Percentiles rank a stretch among this genome's conserved stretches.
Conservation (phyloP, 2,888 invertebrate species). For the Nowickia ferox region DNA sequence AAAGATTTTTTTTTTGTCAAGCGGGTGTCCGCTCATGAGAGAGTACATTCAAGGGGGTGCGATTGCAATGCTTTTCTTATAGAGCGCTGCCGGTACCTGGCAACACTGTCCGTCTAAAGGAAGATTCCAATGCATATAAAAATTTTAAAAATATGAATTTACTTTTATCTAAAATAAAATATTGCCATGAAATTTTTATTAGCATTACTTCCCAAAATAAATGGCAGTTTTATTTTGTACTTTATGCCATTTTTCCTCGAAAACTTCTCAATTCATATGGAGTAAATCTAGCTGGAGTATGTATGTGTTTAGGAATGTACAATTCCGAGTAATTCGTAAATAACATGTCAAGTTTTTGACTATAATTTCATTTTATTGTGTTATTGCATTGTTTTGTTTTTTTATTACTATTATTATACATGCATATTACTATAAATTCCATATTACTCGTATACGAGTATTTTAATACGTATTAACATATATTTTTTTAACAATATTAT, state of each 20-base stretch:
- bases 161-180: not conserved
- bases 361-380: slow-evolving; percentile 12
- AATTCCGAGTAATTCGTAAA: not conserved
- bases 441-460: too few relatives aligned
- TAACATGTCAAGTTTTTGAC: slow-evolving; percentile 26
- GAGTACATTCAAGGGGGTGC: too few relatives aligned
- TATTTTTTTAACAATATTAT: slow-evolving; percentile 28
- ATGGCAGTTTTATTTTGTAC: not conserved
- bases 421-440: too few relatives aligned
- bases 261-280: not conserved
- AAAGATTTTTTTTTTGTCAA: too few relatives aligned
- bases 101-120: too few relatives aligned
- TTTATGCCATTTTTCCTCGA: not conserved
- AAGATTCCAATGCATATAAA: too few relatives aligned
- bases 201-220: not conserved
- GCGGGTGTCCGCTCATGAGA: too few relatives aligned
- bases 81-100: too few relatives aligned
- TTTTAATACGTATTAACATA: not conserved
- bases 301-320: not conserved
- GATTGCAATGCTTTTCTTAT: too few relatives aligned
- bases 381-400: slow-evolving; percentile 1
- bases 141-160: too few relatives aligned
- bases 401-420: slow-evolving; percentile 1
- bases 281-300: not conserved
- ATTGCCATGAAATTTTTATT: not conserved